Evolutionary conservation across 2,888 invertebrate genomes (phyloP), one percentile per base, ranked within the genome.

Genomic region (Camptogramma bilineatum): DNA sequence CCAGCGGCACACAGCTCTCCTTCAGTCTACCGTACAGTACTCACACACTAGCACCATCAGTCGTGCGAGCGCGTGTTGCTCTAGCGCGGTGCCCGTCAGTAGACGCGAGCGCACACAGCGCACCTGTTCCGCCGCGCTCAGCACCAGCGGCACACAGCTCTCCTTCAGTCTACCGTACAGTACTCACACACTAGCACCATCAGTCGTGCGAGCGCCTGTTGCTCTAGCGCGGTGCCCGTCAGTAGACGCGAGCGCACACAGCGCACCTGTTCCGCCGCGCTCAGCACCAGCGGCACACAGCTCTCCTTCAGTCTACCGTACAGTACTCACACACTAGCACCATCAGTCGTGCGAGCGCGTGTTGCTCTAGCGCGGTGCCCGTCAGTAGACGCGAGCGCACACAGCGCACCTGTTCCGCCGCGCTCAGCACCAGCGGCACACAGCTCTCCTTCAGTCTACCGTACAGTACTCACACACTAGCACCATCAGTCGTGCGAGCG

Each of bases 151-250:
- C n/a, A 91, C 81, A 3, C 77, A 84, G 44, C n/a, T n/a, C n/a
- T n/a, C n/a, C n/a, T n/a, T n/a, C n/a, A n/a, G n/a, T n/a, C n/a
- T n/a, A n/a, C n/a, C n/a, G n/a, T n/a, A n/a, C n/a, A 5, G n/a
- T 70, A 90, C 91, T 88, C 69, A 93, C 93, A 80, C 51, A 93
- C 92, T 80, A 93, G 82, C 62, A 93, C 91, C 9, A 92, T 85
- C 70, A 93, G 83, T 68, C 93, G 83, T 4, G 93, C 88, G 2
- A 93, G 71, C 1, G 92, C 88, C 69, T 92, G 92, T 74, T 90
- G 91, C 59, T 93, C 92, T 64, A 93, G 63, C 66, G 87, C 82
- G 42, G 87, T 85, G 0, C 93, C 93, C 19, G 78, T 82, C 2
- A 93, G 73, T 16, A 93, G 70, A 44, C 84, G 90, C 57, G 91